Percentiles rank a stretch among this genome's conserved stretches.
These are phyloP conservation scores for Pharmacophagus antenor DNA, from an alignment of 2,888 invertebrate genomes.

Conservation along the genomic window DNA sequence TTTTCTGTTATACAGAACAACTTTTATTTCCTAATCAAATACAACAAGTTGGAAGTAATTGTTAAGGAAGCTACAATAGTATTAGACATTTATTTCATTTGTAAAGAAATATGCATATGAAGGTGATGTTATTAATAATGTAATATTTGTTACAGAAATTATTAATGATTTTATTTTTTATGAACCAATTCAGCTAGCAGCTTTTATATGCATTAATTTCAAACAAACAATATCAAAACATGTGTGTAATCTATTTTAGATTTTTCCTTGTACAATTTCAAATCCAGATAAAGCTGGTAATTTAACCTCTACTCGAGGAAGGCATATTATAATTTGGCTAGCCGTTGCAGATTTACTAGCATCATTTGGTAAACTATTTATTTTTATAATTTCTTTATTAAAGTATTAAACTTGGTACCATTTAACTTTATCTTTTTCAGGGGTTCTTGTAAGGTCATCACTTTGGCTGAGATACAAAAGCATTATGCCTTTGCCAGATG, in stretches of 20 bases:
- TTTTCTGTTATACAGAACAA: not conserved
- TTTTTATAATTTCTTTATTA: constrained; percentile 17
- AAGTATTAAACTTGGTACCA: not conserved
- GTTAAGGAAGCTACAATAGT: not conserved
- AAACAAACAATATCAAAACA: not conserved
- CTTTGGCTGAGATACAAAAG: constrained; percentile 85
- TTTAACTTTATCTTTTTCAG: constrained; percentile 57
- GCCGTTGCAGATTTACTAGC: constrained; percentile 90
- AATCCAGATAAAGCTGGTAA: constrained; percentile 79
- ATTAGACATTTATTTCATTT: too few relatives aligned
- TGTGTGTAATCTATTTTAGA: constrained; percentile 62
- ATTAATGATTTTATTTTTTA: too few relatives aligned
- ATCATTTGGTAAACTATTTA: constrained; percentile 82
- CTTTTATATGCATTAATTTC: not conserved
- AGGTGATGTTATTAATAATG: too few relatives aligned
- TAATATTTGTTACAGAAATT: too few relatives aligned
- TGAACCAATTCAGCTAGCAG: not conserved
- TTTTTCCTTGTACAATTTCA: constrained; percentile 82
- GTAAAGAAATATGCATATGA: not conserved
- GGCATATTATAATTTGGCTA: constrained; percentile 88
- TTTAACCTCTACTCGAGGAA: constrained; percentile 82
- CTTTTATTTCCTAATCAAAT: not conserved
- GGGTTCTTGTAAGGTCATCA: constrained; percentile 85
- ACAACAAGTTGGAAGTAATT: not conserved
- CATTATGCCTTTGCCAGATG: constrained; percentile 84